These are phyloP conservation scores for Acyrthosiphon pisum DNA, from an alignment of 1,140 invertebrate species.

Conservation along the genomic window DNA sequence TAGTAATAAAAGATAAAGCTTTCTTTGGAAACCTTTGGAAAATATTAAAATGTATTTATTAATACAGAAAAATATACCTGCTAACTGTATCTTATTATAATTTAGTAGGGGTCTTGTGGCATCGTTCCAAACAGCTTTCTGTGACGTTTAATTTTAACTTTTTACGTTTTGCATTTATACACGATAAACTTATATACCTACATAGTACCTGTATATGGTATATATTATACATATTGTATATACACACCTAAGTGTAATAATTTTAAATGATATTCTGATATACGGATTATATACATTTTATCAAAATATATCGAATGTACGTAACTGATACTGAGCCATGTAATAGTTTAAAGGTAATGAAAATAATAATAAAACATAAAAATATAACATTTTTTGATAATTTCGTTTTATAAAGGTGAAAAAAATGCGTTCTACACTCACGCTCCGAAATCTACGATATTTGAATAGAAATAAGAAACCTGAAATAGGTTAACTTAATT, in stretches of 20 bases:
- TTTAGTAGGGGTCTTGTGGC: not conserved
- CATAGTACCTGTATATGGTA: not conserved
- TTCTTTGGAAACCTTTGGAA: not conserved
- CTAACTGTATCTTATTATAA: not conserved
- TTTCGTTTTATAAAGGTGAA: not conserved
- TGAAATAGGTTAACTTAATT: not conserved
- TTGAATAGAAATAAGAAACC: not conserved
- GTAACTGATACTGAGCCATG: not conserved
- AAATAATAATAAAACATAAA: not conserved
- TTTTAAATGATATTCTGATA: not conserved
- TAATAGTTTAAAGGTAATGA: not conserved
- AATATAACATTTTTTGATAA: not conserved
- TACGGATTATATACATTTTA: not conserved
- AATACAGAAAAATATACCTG: not conserved
- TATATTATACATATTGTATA: not conserved
- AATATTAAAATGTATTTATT: conserved; percentile 27
- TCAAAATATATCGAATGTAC: too few species aligned
- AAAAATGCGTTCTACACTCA: not conserved
- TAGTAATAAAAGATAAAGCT: conserved; percentile 36
- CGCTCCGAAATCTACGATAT: not conserved
- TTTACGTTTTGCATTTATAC: not conserved
- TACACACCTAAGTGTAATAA: not conserved
- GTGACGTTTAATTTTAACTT: not conserved
- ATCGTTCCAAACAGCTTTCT: conserved; percentile 8
- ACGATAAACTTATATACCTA: not conserved